A percentile compares a stretch with the other conserved stretches of the same genome.
Evolutionary conservation across 2,113 vertebrate species (phyloP).

Genomic region (Cyphomyrus discorhynchus): DNA sequence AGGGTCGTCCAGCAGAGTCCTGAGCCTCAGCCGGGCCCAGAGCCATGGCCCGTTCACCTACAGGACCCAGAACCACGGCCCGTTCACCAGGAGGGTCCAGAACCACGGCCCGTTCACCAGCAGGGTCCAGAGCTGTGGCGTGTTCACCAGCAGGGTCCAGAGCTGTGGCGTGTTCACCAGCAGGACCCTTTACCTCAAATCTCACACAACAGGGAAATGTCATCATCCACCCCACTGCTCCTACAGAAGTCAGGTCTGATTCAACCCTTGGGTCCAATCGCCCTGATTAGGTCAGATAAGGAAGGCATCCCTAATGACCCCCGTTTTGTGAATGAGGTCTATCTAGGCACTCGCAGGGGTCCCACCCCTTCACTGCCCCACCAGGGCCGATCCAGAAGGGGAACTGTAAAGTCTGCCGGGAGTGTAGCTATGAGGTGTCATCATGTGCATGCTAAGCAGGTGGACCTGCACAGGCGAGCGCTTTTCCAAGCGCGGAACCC

Average conservation of each 20-base stretch:
- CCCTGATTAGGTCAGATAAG: constrained; percentile 23
- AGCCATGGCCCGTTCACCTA: not conserved
- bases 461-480: not conserved
- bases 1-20: not conserved
- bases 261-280: not conserved
- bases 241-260: not conserved
- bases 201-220: not conserved
- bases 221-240: constrained; percentile 22
- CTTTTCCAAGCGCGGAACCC: not conserved
- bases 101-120: too few relatives aligned
- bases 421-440: not conserved
- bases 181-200: not conserved
- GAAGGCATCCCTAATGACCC: constrained; percentile 8
- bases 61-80: too few relatives aligned
- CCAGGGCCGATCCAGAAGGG: not conserved
- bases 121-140: not conserved
- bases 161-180: not conserved
- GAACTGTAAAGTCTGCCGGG: not conserved
- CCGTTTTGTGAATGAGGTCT: not conserved
- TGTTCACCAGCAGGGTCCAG: not conserved
- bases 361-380: not conserved
- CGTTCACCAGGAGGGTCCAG: too few relatives aligned
- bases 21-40: not conserved
- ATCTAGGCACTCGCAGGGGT: not conserved
- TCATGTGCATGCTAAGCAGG: not conserved